A percentile compares a stretch with the other conserved stretches of the same genome.
Evolutionary conservation across 2,797 vertebrate genomes (phyloP).

Genomic region (Rhyacichthys aspro): DNA sequence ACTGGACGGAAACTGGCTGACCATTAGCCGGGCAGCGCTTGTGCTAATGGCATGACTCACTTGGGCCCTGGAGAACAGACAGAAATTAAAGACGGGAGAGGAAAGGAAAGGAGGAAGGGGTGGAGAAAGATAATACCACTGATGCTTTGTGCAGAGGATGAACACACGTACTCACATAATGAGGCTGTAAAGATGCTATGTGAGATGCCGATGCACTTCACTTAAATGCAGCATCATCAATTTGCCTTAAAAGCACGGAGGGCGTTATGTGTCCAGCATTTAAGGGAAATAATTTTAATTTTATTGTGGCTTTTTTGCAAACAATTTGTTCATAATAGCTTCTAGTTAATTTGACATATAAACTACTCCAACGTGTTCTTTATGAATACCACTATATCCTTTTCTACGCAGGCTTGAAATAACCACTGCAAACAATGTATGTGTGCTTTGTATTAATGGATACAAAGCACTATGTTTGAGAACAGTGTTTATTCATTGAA

Average conservation of each 20-base stretch:
- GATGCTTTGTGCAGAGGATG: conserved; percentile 43
- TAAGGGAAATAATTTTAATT: not conserved
- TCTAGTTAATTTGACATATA: not conserved
- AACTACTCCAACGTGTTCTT: too few relatives aligned
- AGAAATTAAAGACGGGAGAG: conserved; percentile 65
- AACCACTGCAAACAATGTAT: too few relatives aligned
- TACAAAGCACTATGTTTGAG: too few relatives aligned
- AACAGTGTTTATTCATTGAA: too few relatives aligned
- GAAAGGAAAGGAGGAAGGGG: conserved; percentile 29
- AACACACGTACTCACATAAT: conserved; percentile 29
- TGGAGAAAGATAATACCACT: conserved; percentile 55
- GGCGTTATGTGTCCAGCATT: not conserved
- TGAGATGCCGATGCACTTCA: conserved; percentile 35
- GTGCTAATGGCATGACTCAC: conserved; percentile 71
- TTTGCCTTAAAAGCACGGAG: not conserved
- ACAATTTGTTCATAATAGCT: not conserved
- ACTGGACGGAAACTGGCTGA: conserved; percentile 40
- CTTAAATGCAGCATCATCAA: conserved; percentile 20
- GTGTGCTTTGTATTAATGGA: too few relatives aligned
- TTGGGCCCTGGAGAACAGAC: conserved; percentile 50
- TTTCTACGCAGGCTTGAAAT: too few relatives aligned
- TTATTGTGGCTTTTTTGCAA: not conserved
- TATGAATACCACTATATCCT: too few relatives aligned
- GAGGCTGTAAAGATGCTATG: conserved; percentile 28
- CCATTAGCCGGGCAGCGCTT: conserved; percentile 57